Evolutionary conservation across 1,140 invertebrate genomes (phyloP).

Genomic region (Ceratitis capitata): DNA sequence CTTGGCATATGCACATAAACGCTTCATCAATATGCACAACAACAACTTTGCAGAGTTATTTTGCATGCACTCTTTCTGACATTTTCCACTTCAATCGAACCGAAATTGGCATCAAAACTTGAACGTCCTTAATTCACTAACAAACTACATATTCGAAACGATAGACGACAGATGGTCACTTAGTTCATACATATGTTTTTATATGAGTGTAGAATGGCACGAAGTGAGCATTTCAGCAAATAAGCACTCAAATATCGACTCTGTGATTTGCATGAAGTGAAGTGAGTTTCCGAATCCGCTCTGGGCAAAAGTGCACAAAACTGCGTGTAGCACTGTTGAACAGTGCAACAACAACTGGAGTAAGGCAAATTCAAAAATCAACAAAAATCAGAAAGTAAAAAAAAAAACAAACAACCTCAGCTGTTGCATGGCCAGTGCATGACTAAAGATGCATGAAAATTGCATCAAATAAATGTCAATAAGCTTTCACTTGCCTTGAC

Average conservation of each 20-base stretch:
- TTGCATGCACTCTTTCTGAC: background rate
- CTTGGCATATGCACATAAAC: background rate
- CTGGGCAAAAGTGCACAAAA: too few relatives aligned
- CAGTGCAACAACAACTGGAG: too few relatives aligned
- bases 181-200: background rate
- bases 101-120: background rate
- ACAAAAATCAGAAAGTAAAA: background rate
- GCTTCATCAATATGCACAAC: background rate
- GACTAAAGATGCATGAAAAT: background rate
- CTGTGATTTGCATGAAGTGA: background rate
- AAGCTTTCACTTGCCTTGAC: background rate
- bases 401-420: background rate
- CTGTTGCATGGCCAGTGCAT: background rate
- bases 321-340: too few relatives aligned
- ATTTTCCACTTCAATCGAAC: background rate
- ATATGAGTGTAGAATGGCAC: background rate
- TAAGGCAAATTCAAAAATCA: too few relatives aligned
- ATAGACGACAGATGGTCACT: background rate
- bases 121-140: background rate
- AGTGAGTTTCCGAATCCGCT: background rate
- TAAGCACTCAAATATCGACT: background rate
- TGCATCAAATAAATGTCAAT: slow-evolving; percentile 27
- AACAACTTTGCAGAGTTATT: background rate
- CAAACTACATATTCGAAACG: background rate
- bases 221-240: background rate